Base-by-base conservation (phyloP, 1,140 invertebrate species). In the Ostrea edulis region DNA sequence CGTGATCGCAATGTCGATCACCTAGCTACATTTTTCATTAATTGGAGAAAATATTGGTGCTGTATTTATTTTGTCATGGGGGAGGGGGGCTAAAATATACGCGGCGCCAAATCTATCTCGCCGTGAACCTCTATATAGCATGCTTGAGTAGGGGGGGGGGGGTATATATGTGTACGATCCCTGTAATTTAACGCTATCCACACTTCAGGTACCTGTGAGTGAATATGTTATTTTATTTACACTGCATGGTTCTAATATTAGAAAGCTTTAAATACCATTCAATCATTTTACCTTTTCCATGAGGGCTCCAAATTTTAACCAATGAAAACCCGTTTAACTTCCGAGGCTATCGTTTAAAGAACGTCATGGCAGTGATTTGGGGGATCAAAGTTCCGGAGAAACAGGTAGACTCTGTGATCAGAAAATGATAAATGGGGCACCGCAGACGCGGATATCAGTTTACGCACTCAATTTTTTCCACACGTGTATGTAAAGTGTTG, bases 301-400 rank as follows among this genome's bases (percentile, higher is more conserved):
- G 11, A 14, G 29, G 14, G 4, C 25, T 35, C 29, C 25, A 12
- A 62, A 29, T 77, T 29, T 25, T 5, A 77, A 35, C 68, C 68
- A 77, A 77, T 77, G 0, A 77, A 17, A 22, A 2, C 8, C 5
- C 29, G 25, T 77, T 77, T 77, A 22, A 77, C 68, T 29, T 35
- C 25, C 68, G 68, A 29, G 8, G 2, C 35, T 11, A 25, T 9
- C 68, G 68, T 77, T 77, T 77, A 77, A 77, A 77, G 68, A 77
- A 77, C 68, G 68, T 77, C 68, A 77, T 77, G 68, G 68, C 68
- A 77, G 68, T 77, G 68, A 25, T 62, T 62, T 62, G 22, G 25
- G 25, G 68, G 68, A 77, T 77, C 68, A 77, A 77, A 77, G 68
- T 77, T 29, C 68, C 14, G 12, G 3, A 35, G 22, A 25, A 11